Percentiles rank a stretch among this genome's conserved stretches.
phyloP scores from a whole-genome alignment of 1,140 invertebrate genomes.

The Magallana angulata region DNA sequence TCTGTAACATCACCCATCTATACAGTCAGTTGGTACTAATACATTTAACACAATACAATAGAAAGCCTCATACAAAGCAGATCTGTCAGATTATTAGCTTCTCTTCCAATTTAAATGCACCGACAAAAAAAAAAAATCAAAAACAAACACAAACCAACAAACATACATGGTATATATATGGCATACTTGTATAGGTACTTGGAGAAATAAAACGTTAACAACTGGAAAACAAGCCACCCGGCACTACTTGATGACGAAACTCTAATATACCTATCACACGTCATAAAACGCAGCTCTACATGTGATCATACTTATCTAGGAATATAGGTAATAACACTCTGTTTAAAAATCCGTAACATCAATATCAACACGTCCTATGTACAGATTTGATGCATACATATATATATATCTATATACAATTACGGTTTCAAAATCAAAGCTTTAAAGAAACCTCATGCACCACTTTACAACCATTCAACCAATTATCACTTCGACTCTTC shows the following conservation, averaged over 20 bases:
- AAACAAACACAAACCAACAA: conserved; percentile 28
- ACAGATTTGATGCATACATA: conserved; percentile 22
- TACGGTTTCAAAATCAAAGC: neutral
- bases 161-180: conserved; percentile 5
- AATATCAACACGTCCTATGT: neutral
- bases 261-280: conserved; percentile 27
- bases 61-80: neutral
- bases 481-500: conserved; percentile 29
- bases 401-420: neutral
- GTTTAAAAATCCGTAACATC: conserved; percentile 34
- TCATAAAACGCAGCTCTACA: conserved; percentile 20
- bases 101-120: conserved; percentile 24
- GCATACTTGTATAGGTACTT: neutral
- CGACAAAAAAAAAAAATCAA: conserved; percentile 12
- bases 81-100: neutral
- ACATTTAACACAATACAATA: conserved; percentile 10
- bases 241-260: neutral
- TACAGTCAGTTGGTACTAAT: no score
- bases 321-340: conserved; percentile 28
- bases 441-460: conserved; percentile 3
- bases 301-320: conserved; percentile 19
- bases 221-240: conserved; percentile 23
- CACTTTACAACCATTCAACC: conserved; percentile 18
- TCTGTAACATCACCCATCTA: no score
- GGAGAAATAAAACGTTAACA: conserved; percentile 11